Evolutionary conservation across 2,113 vertebrate genomes (phyloP), one percentile per base, ranked within the genome.

Genomic region (Charadrius vociferus): DNA sequence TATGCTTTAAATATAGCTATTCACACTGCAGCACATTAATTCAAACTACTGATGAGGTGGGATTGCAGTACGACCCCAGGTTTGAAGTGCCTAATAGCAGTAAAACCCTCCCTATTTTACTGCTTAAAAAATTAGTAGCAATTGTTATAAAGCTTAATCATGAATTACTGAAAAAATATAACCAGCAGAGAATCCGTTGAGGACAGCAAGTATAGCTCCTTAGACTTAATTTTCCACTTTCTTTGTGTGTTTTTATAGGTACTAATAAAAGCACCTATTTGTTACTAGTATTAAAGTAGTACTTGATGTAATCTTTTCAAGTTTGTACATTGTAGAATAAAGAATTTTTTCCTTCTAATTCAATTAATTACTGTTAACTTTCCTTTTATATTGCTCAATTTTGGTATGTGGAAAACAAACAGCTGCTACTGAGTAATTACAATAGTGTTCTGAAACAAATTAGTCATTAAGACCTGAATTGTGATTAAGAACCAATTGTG

Each of bases 391-490:
- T 79, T 87, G 83, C 34, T 79, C 21, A 30, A 1, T 45, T 93
- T 95, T 70, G 95, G 81, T 77, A 85, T 79, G 70, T 85, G 73
- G 61, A 89, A 97, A 96, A 96, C 90, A 96, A 96, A 67, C 80
- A 94, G 91, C 86, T 88, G 86, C 70, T 86, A 52, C 68, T 95
- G 77, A 91, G 68, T 91, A 96, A 93, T 95, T 95, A 94, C 86
- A 83, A 63, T 2, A 81, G 41, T 70, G 91, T 94, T 96, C 96
- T 94, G 81, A 89, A 95, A 95, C 91, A 95, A 92, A 95, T 95
- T 94, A 95, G 91, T 96, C 97, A 95, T 95, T 95, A 96, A 66
- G 88, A 81, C 70, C 85, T 62, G 72, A 92, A 74, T 3, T 86
- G 80, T 87, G 77, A 95, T 87, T 95, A 87, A 95, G 73, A 95